phyloP scores from a whole-genome alignment of 2,797 vertebrate genomes.

The Rhinichthys osculus region DNA sequence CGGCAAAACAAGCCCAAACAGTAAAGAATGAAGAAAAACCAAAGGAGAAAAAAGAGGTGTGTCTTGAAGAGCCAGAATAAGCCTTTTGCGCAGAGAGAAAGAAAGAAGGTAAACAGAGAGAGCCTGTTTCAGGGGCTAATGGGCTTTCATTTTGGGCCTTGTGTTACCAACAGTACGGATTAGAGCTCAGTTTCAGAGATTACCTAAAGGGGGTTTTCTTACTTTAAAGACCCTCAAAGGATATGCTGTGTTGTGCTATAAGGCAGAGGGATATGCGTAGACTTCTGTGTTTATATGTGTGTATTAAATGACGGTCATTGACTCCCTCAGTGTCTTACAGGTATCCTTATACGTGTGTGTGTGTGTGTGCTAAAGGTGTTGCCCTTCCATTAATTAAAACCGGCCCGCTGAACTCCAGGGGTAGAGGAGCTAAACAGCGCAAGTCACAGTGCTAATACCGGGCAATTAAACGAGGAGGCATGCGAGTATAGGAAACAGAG shows the following conservation, averaged over 20 bases:
- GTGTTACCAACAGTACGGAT: conserved; percentile 73
- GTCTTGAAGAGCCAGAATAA: conserved; percentile 3
- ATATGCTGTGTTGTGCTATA: conserved; percentile 68
- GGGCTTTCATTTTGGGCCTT: conserved; percentile 32
- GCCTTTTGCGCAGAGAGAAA: not conserved
- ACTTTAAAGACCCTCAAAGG: conserved; percentile 75
- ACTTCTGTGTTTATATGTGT: conserved; percentile 23
- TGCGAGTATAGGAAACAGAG: conserved; percentile 31
- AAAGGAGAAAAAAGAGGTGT: conserved; percentile 5
- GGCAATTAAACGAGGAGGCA: conserved; percentile 34
- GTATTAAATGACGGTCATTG: conserved; percentile 24
- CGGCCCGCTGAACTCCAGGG: conserved; percentile 41
- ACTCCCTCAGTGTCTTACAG: conserved; percentile 28
- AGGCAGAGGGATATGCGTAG: conserved; percentile 36
- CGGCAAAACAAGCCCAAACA: conserved; percentile 7
- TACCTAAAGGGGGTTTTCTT: conserved; percentile 74
- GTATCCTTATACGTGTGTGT: not conserved
- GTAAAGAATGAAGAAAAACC: conserved; percentile 23
- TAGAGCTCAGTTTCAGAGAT: conserved; percentile 77
- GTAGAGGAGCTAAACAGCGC: conserved; percentile 45
- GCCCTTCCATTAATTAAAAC: conserved; percentile 83
- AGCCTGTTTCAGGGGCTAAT: conserved; percentile 34
- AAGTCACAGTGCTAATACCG: conserved; percentile 38
- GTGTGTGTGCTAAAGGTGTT: conserved; percentile 69
- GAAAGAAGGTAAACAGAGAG: conserved; percentile 7